Evolutionary conservation across 2,113 vertebrate species (phyloP), one percentile per base, ranked within the genome.

Genomic region (Trichomycterus rosablanca): DNA sequence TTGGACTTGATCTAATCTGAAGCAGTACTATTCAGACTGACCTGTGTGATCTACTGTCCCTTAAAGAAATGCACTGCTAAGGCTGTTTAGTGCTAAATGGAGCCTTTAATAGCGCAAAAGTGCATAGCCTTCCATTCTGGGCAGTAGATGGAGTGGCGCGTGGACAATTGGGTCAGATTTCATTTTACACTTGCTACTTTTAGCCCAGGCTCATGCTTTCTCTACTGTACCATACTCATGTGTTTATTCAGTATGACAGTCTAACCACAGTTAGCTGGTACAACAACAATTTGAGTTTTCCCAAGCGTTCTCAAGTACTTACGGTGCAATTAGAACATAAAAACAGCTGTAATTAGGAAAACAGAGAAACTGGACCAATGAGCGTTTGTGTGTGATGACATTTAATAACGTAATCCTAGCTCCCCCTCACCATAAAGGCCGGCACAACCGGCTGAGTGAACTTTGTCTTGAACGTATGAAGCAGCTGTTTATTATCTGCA

Each of bases 371-470:
- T n/a, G n/a, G n/a, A n/a, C n/a, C n/a, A n/a, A n/a, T n/a, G n/a
- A n/a, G n/a, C n/a, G n/a, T n/a, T n/a, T n/a, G n/a, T n/a, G 3
- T 30, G 3, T 30, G 26, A 7, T 30, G 26, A 30, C 7, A 30
- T 30, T 30, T 30, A 7, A 22, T 56, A 35, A 40, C 11, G 19
- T n/a, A n/a, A 22, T 14, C 6, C 4, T 30, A 24, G 18, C 32
- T 1, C 2, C 2, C 69, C 90, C 89, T 91, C 67, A 97, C 95
- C 74, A 92, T 95, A 76, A 98, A 97, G 40, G 91, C 94, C 4
- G 93, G 94, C 20, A 96, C 46, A 11, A 98, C 80, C 0, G 94
- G 90, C 6, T 95, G 92, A 49, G 81, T 87, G 82, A 96, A 98
- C 73, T 91, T 95, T 43, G 88, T 85, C 82, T 89, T 93, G 83